Evolutionary conservation across 2,888 invertebrate species (phyloP).

Genomic region (Gonocerus acuteangulatus): DNA sequence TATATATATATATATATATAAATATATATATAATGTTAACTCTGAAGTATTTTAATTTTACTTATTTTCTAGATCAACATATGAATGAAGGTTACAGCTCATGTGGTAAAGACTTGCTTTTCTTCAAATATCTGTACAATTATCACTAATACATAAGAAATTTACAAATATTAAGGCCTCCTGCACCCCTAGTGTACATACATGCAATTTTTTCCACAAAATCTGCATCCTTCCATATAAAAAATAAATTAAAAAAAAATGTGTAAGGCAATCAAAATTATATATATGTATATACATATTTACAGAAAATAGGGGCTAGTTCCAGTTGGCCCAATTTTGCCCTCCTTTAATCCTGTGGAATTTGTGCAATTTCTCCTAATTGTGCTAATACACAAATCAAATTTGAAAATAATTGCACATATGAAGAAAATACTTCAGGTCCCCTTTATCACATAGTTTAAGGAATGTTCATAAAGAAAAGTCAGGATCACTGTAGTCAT

Average conservation of each 20-base stretch:
- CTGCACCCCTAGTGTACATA: conserved; percentile 5
- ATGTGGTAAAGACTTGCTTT: background rate
- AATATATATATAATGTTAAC: too few species aligned
- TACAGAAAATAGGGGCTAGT: background rate
- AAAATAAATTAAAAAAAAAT: background rate
- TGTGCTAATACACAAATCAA: conserved; percentile 2
- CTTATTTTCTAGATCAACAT: too few species aligned
- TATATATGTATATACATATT: background rate
- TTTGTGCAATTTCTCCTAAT: background rate
- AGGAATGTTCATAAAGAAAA: conserved; percentile 39
- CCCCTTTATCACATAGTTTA: conserved; percentile 24
- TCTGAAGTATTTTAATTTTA: too few species aligned
- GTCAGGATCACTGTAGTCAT: conserved; percentile 57
- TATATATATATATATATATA: too few species aligned
- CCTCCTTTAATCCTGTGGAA: conserved; percentile 2
- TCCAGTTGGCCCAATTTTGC: conserved; percentile 18
- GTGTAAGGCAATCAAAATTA: too few species aligned
- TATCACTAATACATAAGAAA: background rate
- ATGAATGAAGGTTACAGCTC: background rate
- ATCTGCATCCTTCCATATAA: background rate
- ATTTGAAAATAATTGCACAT: conserved; percentile 7
- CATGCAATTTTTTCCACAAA: background rate
- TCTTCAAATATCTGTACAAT: background rate
- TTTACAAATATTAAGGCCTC: conserved; percentile 21
- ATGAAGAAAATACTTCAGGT: conserved; percentile 8